Conservation (phyloP, 92 coral and sea anemone genomes). For the Heteractis magnifica region DNA sequence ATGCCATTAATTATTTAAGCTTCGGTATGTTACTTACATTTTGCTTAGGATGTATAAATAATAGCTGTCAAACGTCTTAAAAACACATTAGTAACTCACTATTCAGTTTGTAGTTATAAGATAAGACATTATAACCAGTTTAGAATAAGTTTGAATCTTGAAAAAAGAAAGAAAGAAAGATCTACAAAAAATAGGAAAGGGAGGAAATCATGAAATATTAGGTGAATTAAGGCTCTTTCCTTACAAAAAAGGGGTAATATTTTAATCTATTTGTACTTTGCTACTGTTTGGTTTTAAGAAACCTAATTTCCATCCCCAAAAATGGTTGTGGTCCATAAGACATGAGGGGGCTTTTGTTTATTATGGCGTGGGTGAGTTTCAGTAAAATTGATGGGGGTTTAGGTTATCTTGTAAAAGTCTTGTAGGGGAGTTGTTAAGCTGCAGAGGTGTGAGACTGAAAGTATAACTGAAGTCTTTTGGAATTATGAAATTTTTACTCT, state of each 20-base stretch:
- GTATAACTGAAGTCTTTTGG: no score
- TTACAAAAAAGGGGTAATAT: not conserved
- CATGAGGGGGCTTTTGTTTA: no score
- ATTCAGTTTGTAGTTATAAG: not conserved
- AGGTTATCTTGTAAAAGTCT: no score
- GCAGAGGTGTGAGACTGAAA: no score
- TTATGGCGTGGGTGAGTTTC: no score
- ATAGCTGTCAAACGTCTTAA: not conserved
- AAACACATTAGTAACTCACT: not conserved
- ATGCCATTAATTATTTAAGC: not conserved
- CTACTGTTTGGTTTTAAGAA: no score
- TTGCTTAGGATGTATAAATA: not conserved
- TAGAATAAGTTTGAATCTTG: not conserved
- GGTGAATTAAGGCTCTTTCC: not conserved
- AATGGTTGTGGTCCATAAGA: no score
- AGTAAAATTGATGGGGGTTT: no score
- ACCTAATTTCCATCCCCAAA: no score
- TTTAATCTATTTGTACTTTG: no score
- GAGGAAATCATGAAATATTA: not conserved
- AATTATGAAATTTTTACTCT: no score
- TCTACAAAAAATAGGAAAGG: not conserved
- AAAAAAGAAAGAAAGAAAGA: not conserved
- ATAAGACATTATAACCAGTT: not conserved
- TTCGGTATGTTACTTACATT: not conserved
- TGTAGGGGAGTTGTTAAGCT: no score